phyloP scores from a whole-genome alignment of 2,113 vertebrate species.

The Glaucomys volans region DNA sequence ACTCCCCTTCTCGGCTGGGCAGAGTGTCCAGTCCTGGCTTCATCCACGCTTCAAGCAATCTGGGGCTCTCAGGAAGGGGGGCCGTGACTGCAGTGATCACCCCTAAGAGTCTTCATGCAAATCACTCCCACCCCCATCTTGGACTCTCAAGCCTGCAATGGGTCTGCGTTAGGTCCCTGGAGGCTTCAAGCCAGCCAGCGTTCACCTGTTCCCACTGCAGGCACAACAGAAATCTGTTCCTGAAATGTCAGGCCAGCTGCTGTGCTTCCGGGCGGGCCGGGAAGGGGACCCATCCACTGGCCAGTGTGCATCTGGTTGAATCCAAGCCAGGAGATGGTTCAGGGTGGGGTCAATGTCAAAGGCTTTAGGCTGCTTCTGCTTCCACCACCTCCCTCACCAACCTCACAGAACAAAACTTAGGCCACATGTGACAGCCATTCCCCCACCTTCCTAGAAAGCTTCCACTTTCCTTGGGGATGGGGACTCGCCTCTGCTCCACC shows the following conservation, averaged over 20 bases:
- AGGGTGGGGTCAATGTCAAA: not conserved
- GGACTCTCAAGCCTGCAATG: not conserved
- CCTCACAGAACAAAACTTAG: not conserved
- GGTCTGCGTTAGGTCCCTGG: not conserved
- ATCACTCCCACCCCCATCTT: not conserved
- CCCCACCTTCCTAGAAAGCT: not conserved
- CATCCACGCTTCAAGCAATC: not conserved
- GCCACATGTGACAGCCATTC: too few relatives aligned
- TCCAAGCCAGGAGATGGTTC: not conserved
- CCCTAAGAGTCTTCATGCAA: not conserved
- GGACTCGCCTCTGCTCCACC: accelerated
- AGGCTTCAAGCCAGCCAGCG: not conserved
- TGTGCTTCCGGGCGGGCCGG: not conserved
- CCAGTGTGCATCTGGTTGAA: not conserved
- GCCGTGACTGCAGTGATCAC: too few relatives aligned
- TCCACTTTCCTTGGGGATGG: not conserved
- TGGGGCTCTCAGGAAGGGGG: not conserved
- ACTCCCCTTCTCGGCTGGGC: not conserved
- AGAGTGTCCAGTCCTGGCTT: not conserved
- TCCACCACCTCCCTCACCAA: not conserved
- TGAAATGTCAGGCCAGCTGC: not conserved
- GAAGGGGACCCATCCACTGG: too few relatives aligned
- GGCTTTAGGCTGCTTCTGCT: not conserved
- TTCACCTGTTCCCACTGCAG: accelerated
- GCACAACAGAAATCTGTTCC: not conserved